Conservation (phyloP, 2,797 vertebrate species). For the Crenuchus spilurus region DNA sequence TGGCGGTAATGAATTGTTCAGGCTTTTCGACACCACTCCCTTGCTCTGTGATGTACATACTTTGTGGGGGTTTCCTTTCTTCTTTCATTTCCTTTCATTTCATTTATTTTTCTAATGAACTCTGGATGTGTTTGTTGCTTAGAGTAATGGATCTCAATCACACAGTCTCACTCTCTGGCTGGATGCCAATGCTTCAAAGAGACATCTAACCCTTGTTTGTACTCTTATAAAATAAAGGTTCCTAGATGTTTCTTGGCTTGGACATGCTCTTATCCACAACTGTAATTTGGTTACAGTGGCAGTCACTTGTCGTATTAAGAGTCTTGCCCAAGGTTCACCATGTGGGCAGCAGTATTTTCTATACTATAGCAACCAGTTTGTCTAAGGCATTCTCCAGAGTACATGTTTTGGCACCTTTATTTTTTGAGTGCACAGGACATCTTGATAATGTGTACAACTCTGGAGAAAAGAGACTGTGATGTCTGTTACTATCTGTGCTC, state of each 20-base stretch:
- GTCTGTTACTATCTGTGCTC: background rate
- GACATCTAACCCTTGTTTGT: conserved; percentile 40
- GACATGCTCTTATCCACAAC: no score
- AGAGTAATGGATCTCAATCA: conserved; percentile 71
- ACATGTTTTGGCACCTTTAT: background rate
- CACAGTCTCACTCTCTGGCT: conserved; percentile 57
- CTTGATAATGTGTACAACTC: background rate
- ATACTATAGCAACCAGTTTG: no score
- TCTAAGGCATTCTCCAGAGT: background rate
- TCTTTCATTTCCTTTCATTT: conserved; percentile 60
- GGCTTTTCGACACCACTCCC: conserved; percentile 16
- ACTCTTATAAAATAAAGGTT: conserved; percentile 19
- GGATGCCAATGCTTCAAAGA: conserved; percentile 41
- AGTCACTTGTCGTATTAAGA: no score
- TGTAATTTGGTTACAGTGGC: no score
- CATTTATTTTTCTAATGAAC: conserved; percentile 58
- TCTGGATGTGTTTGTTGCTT: conserved; percentile 79
- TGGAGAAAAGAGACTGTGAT: no score
- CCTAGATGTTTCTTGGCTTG: conserved; percentile 21
- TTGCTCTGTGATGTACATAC: conserved; percentile 74
- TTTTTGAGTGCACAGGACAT: background rate
- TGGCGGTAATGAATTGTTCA: background rate
- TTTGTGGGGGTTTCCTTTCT: conserved; percentile 53
- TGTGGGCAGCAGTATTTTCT: no score
- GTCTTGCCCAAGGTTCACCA: no score